Evolutionary conservation across 2,113 vertebrate genomes (phyloP).

Genomic region (Callionymus lyra): DNA sequence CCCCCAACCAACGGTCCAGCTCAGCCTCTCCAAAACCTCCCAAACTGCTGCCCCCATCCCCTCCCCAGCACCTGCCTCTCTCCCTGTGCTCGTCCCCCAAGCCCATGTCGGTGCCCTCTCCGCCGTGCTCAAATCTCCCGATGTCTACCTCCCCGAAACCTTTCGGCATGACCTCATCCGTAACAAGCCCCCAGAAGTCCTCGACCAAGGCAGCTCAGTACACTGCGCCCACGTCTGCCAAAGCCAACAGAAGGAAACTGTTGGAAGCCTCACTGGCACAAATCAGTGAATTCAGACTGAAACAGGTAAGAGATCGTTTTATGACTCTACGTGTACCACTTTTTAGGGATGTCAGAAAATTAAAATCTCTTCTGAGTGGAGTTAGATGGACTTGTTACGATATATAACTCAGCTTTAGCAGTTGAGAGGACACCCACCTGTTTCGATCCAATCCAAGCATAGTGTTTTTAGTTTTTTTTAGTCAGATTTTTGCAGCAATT

Average conservation of each 20-base stretch:
- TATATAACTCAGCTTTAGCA: no score
- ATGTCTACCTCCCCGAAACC: conserved; percentile 58
- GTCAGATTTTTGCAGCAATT: no score
- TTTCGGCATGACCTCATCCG: conserved; percentile 52
- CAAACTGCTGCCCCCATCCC: conserved; percentile 59
- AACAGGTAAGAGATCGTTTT: conserved; percentile 84
- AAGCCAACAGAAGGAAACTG: conserved; percentile 86
- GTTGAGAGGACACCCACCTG: no score
- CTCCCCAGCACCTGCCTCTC: conserved; percentile 61
- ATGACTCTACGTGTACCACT: no score
- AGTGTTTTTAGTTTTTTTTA: no score
- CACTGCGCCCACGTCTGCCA: conserved; percentile 63
- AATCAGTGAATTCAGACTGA: conserved; percentile 83
- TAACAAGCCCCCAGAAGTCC: conserved; percentile 46
- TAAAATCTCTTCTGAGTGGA: no score
- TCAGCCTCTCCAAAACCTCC: conserved; percentile 72
- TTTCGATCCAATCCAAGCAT: no score
- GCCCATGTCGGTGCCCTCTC: conserved; percentile 64
- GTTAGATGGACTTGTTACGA: no score
- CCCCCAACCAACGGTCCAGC: conserved; percentile 41
- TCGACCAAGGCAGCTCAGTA: conserved; percentile 39
- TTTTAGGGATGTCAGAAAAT: no score
- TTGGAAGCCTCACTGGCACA: conserved; percentile 80
- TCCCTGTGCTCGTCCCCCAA: conserved; percentile 68
- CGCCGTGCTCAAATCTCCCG: conserved; percentile 45